These are phyloP conservation scores for Pseudomyrmex gracilis DNA, from an alignment of 1,140 invertebrate genomes.

Conservation along the genomic window DNA sequence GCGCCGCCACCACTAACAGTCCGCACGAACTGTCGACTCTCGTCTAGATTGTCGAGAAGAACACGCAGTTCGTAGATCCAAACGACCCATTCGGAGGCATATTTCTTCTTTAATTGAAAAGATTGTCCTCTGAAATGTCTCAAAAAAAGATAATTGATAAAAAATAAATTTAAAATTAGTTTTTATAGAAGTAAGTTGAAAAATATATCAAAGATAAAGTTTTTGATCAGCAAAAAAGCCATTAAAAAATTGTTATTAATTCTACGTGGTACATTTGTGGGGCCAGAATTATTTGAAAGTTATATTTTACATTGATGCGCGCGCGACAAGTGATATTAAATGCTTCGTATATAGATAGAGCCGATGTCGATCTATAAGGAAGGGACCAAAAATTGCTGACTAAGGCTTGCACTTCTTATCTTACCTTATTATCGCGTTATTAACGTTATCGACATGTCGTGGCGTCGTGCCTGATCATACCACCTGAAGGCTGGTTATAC, in stretches of 20 bases:
- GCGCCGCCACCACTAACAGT: conserved; percentile 88
- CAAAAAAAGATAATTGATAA: not conserved
- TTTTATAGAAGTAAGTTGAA: not conserved
- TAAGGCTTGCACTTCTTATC: conserved; percentile 20
- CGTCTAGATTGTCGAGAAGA: conserved; percentile 73
- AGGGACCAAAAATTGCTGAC: conserved; percentile 46
- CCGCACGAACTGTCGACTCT: conserved; percentile 90
- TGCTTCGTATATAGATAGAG: not conserved
- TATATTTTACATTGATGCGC: not conserved
- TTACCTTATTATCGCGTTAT: not conserved
- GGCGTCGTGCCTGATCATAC: not conserved
- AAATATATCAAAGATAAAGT: not conserved
- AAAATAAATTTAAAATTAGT: conserved; percentile 3
- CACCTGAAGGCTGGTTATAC: not conserved
- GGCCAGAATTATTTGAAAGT: not conserved
- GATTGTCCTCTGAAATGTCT: not conserved
- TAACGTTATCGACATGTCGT: conserved; percentile 7
- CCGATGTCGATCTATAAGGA: conserved; percentile 21
- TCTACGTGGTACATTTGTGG: too few species aligned
- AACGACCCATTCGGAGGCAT: not conserved
- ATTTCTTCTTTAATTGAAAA: not conserved
- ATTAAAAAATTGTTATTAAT: not conserved
- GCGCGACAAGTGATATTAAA: not conserved
- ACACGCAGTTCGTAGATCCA: not conserved
- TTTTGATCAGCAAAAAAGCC: not conserved